Evolutionary conservation across 1,140 invertebrate species (phyloP), one percentile per base, ranked within the genome.

Genomic region (Drosophila obscura): DNA sequence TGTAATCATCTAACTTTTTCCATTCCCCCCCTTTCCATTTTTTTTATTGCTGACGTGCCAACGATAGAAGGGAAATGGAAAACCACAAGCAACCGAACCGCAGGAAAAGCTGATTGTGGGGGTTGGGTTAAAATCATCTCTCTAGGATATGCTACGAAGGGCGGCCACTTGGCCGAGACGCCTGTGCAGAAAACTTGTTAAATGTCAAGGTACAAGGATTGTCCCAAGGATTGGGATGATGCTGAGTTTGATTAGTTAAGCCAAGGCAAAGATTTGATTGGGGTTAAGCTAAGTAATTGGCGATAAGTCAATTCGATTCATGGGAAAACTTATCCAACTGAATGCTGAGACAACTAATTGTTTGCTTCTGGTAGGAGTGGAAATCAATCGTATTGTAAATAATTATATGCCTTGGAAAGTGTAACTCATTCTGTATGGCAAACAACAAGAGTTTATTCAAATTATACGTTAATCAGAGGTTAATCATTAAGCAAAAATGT

Each of bases 1-100:
- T 73, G 77, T 80, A 85, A 85, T 80, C 81, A 67, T 61, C 67
- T 63, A 66, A 63, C 59, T 73, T 73, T 64, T 65, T 39, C 49
- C 52, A 44, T 48, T 56, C 35, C 5, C 55, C n/a, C 39, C 4
- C 16, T 9, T 8, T 19, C 19, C 19, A 19, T 28, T 62, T 69
- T 69, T 41, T 19, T 64, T 64, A 59, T 43, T 69, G 64, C 52
- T 58, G 51, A 58, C 31, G 46, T 9, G 44, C 2, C 35, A 11
- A 31, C 22, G 55, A 49, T 16, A 51, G 43, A 43, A 35, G 48
- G 35, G 45, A 53, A 73, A 53, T 13, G 31, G 7, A 35, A 53
- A 35, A 35, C 31, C 31, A 11, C 31, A 35, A 35, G 31, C 9
- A 35, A 35, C 31, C 4, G 31, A 35, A 31, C 63, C 66, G 13